A percentile compares a stretch with the other conserved stretches of the same genome.
phyloP scores from a whole-genome alignment of 2,113 vertebrate genomes.

The Ovibos moschatus region DNA sequence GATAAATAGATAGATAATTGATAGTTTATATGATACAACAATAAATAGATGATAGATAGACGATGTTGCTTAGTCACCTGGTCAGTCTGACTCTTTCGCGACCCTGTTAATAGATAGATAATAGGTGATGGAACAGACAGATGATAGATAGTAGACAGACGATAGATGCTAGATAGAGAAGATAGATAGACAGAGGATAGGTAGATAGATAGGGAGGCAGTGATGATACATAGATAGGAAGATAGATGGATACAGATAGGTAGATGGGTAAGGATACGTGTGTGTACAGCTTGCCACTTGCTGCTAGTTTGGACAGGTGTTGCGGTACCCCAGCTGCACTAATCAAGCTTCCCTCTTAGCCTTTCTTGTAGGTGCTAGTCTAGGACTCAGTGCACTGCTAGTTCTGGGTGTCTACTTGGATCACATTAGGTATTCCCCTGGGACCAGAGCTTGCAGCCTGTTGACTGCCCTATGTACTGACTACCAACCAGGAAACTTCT shows the following conservation, averaged over 20 bases:
- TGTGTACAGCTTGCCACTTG: background rate
- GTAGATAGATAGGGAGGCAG: background rate
- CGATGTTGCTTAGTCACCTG: background rate
- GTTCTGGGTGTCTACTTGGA: background rate
- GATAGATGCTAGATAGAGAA: background rate
- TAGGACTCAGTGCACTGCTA: background rate
- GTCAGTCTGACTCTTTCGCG: background rate
- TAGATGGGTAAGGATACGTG: background rate
- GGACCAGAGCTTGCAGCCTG: background rate
- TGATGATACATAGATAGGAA: too few relatives aligned
- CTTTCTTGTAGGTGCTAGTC: background rate
- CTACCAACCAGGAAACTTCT: background rate
- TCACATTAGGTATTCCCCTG: background rate
- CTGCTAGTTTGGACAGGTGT: background rate
- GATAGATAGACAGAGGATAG: background rate
- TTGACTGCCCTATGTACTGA: background rate
- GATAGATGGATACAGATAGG: background rate
- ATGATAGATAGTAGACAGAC: background rate
- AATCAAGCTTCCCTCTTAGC: background rate
- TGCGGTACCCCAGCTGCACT: background rate
- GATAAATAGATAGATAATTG: background rate
- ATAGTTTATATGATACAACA: background rate
- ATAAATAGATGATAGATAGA: background rate
- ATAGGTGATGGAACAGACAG: background rate
- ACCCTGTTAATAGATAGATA: background rate